These are phyloP conservation scores for Triplophysa yarkandensis DNA, from an alignment of 2,797 vertebrate species.

Conservation along the genomic window DNA sequence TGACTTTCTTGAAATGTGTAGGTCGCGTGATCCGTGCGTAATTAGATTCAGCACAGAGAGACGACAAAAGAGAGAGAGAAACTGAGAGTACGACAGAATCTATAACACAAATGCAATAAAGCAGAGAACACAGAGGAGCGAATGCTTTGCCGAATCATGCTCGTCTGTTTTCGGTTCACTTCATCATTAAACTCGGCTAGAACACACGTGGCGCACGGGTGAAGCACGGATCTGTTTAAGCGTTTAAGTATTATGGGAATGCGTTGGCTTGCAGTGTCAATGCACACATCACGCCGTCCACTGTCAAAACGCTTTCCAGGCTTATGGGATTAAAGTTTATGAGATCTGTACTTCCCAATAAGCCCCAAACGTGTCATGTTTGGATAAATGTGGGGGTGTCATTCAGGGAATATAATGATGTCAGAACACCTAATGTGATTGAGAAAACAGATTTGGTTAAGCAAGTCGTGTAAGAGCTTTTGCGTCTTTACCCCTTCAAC, in stretches of 20 bases:
- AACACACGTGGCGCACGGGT: slow-evolving; percentile 24
- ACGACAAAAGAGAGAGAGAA: neutral
- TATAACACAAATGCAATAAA: slow-evolving; percentile 15
- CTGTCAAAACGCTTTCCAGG: slow-evolving; percentile 54
- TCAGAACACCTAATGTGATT: slow-evolving; percentile 52
- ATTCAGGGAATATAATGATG: slow-evolving; percentile 56
- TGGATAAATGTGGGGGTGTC: slow-evolving; percentile 53
- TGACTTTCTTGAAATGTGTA: slow-evolving; percentile 30
- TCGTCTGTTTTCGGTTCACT: neutral
- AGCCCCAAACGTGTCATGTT: slow-evolving; percentile 54
- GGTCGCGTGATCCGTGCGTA: slow-evolving; percentile 33
- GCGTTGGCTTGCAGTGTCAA: slow-evolving; percentile 27
- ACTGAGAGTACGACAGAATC: slow-evolving; percentile 11
- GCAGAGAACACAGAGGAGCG: slow-evolving; percentile 12
- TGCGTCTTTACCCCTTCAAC: neutral
- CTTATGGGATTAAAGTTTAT: slow-evolving; percentile 59
- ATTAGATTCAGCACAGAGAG: slow-evolving; percentile 43
- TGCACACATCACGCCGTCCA: slow-evolving; percentile 33
- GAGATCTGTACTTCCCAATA: slow-evolving; percentile 55
- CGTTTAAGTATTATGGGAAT: slow-evolving; percentile 48
- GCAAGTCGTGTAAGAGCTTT: slow-evolving; percentile 1
- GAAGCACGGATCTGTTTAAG: slow-evolving; percentile 50
- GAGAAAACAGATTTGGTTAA: slow-evolving; percentile 47
- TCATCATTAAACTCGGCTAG: slow-evolving; percentile 34
- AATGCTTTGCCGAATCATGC: neutral